These are phyloP conservation scores for Coelopa frigida DNA, from an alignment of 1,140 invertebrate genomes.

Conservation along the genomic window DNA sequence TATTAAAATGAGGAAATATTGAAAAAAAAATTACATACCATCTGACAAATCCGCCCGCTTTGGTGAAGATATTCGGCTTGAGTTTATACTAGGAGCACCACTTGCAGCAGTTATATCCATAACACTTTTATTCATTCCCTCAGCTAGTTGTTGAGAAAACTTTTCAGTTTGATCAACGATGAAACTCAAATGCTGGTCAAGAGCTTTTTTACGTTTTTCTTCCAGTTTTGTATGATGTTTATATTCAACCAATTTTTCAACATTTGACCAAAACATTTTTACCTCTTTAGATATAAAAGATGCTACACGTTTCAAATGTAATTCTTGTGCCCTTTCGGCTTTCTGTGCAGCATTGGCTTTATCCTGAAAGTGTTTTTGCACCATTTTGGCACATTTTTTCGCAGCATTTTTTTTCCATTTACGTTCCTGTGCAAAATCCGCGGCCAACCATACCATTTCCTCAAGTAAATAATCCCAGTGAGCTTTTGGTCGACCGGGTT, in stretches of 20 bases:
- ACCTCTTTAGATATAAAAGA: constrained; percentile 88
- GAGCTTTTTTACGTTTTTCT: constrained; percentile 88
- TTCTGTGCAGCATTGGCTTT: constrained; percentile 80
- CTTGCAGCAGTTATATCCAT: constrained; percentile 23
- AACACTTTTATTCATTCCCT: constrained; percentile 57
- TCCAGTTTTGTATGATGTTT: constrained; percentile 88
- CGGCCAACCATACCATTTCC: constrained; percentile 97
- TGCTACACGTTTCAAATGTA: constrained; percentile 79
- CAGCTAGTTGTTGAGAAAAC: constrained; percentile 85
- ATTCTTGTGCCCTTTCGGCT: constrained; percentile 87
- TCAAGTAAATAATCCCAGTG: constrained; percentile 99
- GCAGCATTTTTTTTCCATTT: constrained; percentile 96
- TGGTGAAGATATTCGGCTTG: constrained; percentile 46
- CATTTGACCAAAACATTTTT: constrained; percentile 91
- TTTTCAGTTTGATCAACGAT: constrained; percentile 99
- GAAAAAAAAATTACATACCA: constrained; percentile 42
- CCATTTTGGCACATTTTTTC: constrained; percentile 86
- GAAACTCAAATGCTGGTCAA: constrained; percentile 96
- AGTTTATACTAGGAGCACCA: constrained; percentile 30
- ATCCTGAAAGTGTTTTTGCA: constrained; percentile 94
- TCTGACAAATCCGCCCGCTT: constrained; percentile 47
- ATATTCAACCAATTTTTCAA: constrained; percentile 94
- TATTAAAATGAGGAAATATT: not conserved
- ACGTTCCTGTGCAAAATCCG: constrained; percentile 94
- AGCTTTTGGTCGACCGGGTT: constrained; percentile 82